phyloP scores from a whole-genome alignment of 2,888 invertebrate genomes.

The Barypeithes pellucidus region DNA sequence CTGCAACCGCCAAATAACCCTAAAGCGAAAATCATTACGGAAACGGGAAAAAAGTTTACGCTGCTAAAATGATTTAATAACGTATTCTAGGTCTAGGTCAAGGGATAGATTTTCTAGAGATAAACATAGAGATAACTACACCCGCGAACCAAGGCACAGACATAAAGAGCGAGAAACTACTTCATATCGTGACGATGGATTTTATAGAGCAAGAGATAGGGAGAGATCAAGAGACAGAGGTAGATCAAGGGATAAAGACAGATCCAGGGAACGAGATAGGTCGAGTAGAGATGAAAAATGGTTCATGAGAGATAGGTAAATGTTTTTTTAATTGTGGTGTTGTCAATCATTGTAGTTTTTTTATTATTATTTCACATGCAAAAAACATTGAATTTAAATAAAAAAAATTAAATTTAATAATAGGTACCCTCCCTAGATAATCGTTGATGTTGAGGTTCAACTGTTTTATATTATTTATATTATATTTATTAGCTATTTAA shows the following conservation, averaged over 20 bases:
- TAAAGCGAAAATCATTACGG: no score
- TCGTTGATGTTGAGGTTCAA: no score
- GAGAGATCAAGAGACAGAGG: constrained; percentile 53
- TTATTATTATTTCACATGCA: no score
- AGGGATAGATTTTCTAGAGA: constrained; percentile 39
- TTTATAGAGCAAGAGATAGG: constrained; percentile 56
- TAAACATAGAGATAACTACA: constrained; percentile 41
- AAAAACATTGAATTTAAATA: no score
- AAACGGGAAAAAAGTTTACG: no score
- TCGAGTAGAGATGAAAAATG: constrained; percentile 70
- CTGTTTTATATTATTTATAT: no score
- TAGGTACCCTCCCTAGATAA: no score
- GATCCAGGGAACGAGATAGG: constrained; percentile 57
- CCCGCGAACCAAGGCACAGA: constrained; percentile 33
- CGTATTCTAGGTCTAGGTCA: constrained; percentile 27
- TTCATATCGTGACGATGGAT: constrained; percentile 61
- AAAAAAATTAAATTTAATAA: no score
- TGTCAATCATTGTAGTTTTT: constrained; percentile 21
- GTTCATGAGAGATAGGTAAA: constrained; percentile 62
- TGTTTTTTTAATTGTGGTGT: background rate
- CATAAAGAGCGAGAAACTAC: constrained; percentile 68
- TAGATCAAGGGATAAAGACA: constrained; percentile 43
- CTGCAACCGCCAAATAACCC: no score
- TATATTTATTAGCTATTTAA: no score
- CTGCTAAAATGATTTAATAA: no score